phyloP scores from a whole-genome alignment of 2,888 invertebrate genomes.

The Oithona nana region DNA sequence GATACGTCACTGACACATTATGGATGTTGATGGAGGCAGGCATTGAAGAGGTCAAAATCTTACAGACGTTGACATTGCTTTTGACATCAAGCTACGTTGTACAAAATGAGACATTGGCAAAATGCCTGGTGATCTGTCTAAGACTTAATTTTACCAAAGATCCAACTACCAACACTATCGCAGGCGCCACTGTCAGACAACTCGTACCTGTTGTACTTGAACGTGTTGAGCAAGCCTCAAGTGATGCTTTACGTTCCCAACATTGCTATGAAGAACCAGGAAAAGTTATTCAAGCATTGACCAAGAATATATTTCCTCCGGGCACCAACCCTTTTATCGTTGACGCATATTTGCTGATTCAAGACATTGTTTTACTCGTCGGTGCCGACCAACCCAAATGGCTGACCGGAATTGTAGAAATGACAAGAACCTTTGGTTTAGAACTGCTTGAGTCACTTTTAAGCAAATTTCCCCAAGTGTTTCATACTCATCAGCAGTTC shows the following conservation, averaged over 20 bases:
- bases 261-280: background rate
- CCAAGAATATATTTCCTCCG: background rate
- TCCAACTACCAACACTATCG: slow-evolving; percentile 84
- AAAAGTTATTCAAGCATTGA: background rate
- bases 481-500: slow-evolving; percentile 41
- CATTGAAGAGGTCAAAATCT: slow-evolving; percentile 80
- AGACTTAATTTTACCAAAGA: slow-evolving; percentile 89
- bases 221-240: slow-evolving; percentile 46
- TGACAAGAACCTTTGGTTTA: slow-evolving; percentile 88
- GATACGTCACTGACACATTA: slow-evolving; percentile 76
- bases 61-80: slow-evolving; percentile 83
- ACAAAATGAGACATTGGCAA: slow-evolving; percentile 79
- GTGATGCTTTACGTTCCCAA: background rate
- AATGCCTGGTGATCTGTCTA: slow-evolving; percentile 25
- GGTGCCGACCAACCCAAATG: slow-evolving; percentile 91
- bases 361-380: slow-evolving; percentile 86
- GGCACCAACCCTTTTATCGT: slow-evolving; percentile 48
- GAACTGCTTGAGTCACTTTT: slow-evolving; percentile 85
- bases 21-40: slow-evolving; percentile 87
- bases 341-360: slow-evolving; percentile 85
- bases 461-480: slow-evolving; percentile 61
- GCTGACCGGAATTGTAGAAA: slow-evolving; percentile 86
- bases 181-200: slow-evolving; percentile 91
- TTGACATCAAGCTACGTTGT: slow-evolving; percentile 89
- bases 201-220: slow-evolving; percentile 80